Conservation (phyloP, 2,888 invertebrate species). For the Lasioglossum villosulum region DNA sequence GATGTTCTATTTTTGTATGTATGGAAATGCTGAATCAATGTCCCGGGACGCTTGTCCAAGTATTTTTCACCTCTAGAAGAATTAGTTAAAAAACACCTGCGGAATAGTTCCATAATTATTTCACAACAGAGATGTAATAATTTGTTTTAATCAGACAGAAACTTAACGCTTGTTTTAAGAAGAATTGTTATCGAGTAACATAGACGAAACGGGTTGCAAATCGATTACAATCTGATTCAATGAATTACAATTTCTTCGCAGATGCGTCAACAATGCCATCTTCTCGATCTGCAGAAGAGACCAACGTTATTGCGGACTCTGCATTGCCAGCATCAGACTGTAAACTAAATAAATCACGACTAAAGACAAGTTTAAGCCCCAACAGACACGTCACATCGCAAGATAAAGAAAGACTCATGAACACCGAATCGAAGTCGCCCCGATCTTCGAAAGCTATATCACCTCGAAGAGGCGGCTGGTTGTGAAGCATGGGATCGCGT, state of each 20-base stretch:
- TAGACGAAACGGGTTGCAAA: neutral
- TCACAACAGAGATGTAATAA: neutral
- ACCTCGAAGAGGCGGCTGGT: conserved; percentile 70
- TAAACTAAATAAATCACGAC: conserved; percentile 52
- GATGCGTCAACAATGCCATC: conserved; percentile 2
- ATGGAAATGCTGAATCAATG: neutral
- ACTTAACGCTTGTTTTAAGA: neutral
- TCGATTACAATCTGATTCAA: neutral
- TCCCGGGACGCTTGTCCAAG: neutral
- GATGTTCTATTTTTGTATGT: neutral
- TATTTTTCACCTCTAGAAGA: neutral
- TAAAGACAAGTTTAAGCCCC: conserved; percentile 63
- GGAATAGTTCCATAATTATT: neutral
- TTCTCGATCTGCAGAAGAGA: conserved; percentile 22
- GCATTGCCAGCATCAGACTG: neutral
- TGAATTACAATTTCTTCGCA: neutral
- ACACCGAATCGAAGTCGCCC: conserved; percentile 72
- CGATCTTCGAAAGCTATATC: conserved; percentile 51
- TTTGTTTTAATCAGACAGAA: neutral
- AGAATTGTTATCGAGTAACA: neutral
- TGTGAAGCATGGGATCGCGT: conserved; percentile 52
- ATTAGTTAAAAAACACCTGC: neutral
- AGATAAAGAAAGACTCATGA: conserved; percentile 68
- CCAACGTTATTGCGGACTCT: neutral
- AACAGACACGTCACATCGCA: conserved; percentile 44